A percentile compares a stretch with the other conserved stretches of the same genome.
phyloP scores from a whole-genome alignment of 2,113 vertebrate species.

The Tachycineta bicolor region DNA sequence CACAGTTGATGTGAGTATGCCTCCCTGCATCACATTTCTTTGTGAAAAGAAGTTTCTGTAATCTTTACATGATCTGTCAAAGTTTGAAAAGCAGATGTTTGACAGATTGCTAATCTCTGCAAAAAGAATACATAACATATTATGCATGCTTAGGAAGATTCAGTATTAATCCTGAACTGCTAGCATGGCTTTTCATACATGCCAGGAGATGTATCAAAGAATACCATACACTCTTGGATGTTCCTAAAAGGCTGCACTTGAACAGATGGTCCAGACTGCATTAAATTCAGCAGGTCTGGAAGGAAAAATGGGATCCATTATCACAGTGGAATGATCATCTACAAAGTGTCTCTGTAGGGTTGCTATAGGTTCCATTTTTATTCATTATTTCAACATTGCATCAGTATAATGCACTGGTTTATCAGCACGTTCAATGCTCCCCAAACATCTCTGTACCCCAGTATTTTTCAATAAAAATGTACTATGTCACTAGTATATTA shows the following conservation, averaged over 20 bases:
- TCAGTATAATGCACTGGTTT: not conserved
- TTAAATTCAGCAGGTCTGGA: not conserved
- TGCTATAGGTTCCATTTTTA: not conserved
- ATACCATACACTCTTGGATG: not conserved
- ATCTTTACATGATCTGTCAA: not conserved
- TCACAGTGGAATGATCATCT: not conserved
- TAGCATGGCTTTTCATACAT: not conserved
- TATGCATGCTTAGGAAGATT: not conserved
- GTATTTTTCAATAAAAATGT: not conserved
- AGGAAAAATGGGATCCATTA: not conserved
- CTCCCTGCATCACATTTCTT: not conserved
- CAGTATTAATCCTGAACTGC: not conserved
- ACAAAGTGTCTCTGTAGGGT: not conserved
- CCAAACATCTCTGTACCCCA: not conserved
- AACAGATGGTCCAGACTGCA: not conserved
- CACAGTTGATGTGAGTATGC: not conserved
- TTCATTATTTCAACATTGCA: not conserved
- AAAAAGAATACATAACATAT: not conserved
- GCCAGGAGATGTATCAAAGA: not conserved
- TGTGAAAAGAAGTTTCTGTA: not conserved
- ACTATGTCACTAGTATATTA: not conserved
- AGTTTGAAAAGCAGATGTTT: not conserved
- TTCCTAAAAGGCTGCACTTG: not conserved
- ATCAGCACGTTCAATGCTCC: fast-evolving
- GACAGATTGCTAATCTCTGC: not conserved